Conservation (phyloP, 35 echinoderm and acorn worm species). For the Hemicentrotus pulcherrimus region DNA sequence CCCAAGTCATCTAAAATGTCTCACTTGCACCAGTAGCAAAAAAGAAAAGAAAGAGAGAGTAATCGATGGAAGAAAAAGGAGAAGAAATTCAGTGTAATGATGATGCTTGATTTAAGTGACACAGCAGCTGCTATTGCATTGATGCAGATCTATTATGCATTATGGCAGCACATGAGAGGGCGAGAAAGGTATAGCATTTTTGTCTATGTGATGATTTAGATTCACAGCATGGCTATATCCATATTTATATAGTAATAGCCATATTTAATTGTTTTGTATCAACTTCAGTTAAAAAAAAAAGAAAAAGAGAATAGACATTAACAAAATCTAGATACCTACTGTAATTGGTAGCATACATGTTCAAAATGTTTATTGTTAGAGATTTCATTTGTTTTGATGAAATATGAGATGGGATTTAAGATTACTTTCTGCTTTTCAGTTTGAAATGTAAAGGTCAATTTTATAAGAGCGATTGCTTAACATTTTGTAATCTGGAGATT, state of each 20-base stretch:
- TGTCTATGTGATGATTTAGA: neutral
- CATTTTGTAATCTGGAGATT: no score
- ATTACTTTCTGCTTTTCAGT: no score
- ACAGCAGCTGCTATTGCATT: neutral
- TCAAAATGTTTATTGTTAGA: no score
- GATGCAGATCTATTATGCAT: neutral
- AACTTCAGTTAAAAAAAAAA: neutral
- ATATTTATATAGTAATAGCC: neutral
- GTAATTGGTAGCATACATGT: no score
- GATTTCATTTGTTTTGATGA: no score
- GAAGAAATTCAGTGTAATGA: neutral
- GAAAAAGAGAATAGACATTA: neutral
- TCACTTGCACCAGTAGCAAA: neutral
- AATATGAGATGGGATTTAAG: no score
- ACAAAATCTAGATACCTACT: no score
- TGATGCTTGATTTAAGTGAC: neutral
- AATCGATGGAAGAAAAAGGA: constrained; percentile 4
- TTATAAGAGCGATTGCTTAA: no score
- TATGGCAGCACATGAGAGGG: neutral
- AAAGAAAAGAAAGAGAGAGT: neutral
- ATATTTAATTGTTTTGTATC: neutral
- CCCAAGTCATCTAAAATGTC: neutral
- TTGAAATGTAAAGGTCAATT: no score
- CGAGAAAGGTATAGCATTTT: neutral
- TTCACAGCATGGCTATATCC: no score